Conservation (phyloP, 2,888 invertebrate genomes). For the Philaethria dido region DNA sequence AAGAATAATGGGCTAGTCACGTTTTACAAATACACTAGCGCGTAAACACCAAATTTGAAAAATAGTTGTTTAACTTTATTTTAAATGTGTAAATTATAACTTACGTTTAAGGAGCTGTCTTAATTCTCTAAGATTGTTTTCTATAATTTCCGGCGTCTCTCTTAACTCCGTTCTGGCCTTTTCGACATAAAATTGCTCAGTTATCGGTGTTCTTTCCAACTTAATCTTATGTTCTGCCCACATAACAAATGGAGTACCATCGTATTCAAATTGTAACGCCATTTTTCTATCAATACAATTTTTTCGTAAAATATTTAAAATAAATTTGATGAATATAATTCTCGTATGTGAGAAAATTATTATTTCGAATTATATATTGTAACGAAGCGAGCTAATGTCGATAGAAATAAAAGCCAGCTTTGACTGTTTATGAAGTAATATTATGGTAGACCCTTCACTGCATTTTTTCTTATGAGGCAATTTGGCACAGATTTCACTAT, state of each 20-base stretch:
- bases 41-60: too few species aligned
- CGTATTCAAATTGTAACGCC: slow-evolving; percentile 78
- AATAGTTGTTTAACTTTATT: too few species aligned
- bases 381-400: neutral
- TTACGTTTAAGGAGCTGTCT: slow-evolving; percentile 84
- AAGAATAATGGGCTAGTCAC: too few species aligned
- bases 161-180: slow-evolving; percentile 88
- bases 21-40: too few species aligned
- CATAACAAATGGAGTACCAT: slow-evolving; percentile 85
- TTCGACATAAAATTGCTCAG: slow-evolving; percentile 81
- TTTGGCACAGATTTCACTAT: slow-evolving; percentile 44
- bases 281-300: slow-evolving; percentile 50
- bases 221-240: slow-evolving; percentile 84
- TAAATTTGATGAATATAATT: neutral
- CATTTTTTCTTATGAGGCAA: slow-evolving; percentile 48
- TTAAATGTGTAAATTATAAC: slow-evolving; percentile 9
- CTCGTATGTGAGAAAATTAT: neutral
- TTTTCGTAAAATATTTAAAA: neutral
- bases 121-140: slow-evolving; percentile 83
- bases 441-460: slow-evolving; percentile 55
- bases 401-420: slow-evolving; percentile 42
- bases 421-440: slow-evolving; percentile 28
- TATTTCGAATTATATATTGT: neutral
- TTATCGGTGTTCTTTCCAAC: slow-evolving; percentile 85
- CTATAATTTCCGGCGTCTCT: slow-evolving; percentile 87